These are phyloP conservation scores for Conus canariensis DNA, from an alignment of 2,888 invertebrate species.

Conservation along the genomic window DNA sequence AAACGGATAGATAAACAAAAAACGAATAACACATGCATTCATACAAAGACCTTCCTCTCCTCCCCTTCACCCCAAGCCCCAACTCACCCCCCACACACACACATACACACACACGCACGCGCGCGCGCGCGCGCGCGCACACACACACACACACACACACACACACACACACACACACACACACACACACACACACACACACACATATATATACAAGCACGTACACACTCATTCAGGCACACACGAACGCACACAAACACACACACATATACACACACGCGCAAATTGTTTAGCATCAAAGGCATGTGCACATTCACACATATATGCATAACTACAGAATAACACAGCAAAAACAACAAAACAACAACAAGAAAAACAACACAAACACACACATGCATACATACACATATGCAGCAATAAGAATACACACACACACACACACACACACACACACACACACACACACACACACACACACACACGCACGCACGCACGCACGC, in stretches of 20 bases:
- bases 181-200: neutral
- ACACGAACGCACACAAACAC: neutral
- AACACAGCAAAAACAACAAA: too few species aligned
- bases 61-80: too few species aligned
- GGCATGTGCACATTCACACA: neutral
- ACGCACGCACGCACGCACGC: neutral
- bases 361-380: too few species aligned
- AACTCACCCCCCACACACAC: too few species aligned
- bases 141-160: neutral
- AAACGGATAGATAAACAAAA: too few species aligned
- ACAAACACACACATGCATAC: neutral
- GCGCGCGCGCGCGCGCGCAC: neutral
- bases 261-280: conserved; percentile 4
- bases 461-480: neutral
- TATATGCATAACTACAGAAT: neutral
- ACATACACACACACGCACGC: too few species aligned
- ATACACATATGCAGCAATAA: neutral
- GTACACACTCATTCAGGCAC: neutral
- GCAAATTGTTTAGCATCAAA: neutral
- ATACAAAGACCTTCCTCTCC: too few species aligned
- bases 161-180: conserved; percentile 3
- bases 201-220: too few species aligned
- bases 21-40: too few species aligned
- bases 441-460: neutral
- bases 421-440: neutral